Base-by-base conservation (phyloP, 2,797 vertebrate genomes). In the Chiloscyllium punctatum region DNA sequence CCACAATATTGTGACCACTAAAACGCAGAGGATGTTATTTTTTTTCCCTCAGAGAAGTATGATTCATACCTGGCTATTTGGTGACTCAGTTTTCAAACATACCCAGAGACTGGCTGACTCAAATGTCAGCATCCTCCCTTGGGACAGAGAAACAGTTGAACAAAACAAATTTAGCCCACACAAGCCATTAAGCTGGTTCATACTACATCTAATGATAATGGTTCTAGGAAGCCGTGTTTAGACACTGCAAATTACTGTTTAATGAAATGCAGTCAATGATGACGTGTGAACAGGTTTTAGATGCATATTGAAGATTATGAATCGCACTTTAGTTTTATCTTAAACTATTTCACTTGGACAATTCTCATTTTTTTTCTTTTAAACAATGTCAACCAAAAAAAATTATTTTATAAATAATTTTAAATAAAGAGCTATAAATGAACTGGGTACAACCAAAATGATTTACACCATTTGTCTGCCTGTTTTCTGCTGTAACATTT, bases 31-130 rank as follows among this genome's bases (percentile, higher is more conserved):
- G 62, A 66, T 42, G 66, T 92, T 69, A 69, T 68, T 69, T 92
- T 42, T 68, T 33, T n/a, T n/a, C 4, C 21, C 90, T 92, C n/a
- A 37, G 90, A 68, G 90, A 92, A 42, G 90, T 69, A 92, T 92
- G 90, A 92, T 92, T 92, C 90, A 69, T 92, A 92, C 90, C 66
- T 92, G 90, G 66, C 69, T 92, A 92, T 92, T 92, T 42, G 90
- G 90, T 92, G 90, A 92, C 90, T 92, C 90, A 92, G n/a, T 92
- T 68, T 92, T 92, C 90, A 92, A 69, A 92, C 90, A 27, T 69
- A 42, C 90, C 66, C 90, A 92, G 66, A 92, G 66, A 69, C 90
- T 42, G 62, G 30, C 66, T 92, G 90, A 92, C 90, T 92, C 90
- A 92, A 92, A 92, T 92, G 90, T 92, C 90, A 92, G 90, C 62